Evolutionary conservation across 2,113 vertebrate species (phyloP).

Genomic region (Nannobrachium achirus): DNA sequence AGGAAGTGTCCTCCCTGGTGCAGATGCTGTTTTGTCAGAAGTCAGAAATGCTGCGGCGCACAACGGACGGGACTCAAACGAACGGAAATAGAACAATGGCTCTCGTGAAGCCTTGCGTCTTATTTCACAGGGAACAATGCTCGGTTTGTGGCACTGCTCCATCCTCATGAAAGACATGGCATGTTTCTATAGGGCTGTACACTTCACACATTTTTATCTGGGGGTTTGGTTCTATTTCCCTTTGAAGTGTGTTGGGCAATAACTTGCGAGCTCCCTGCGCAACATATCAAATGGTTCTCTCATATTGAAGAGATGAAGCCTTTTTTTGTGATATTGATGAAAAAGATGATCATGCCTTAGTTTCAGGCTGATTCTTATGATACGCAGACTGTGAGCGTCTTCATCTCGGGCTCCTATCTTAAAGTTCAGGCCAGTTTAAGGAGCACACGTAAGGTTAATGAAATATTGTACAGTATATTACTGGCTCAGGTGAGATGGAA

Average conservation of each 20-base stretch:
- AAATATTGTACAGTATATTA: too few species aligned
- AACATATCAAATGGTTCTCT: slow-evolving; percentile 53
- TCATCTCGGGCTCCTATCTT: slow-evolving; percentile 11
- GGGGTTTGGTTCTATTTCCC: slow-evolving; percentile 58
- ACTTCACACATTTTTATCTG: slow-evolving; percentile 55
- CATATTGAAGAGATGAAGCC: slow-evolving; percentile 39
- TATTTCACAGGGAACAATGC: slow-evolving; percentile 74
- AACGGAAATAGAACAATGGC: slow-evolving; percentile 77
- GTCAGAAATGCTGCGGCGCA: slow-evolving; percentile 58
- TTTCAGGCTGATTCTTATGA: slow-evolving; percentile 37
- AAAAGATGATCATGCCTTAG: slow-evolving; percentile 42
- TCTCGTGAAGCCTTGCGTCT: slow-evolving; percentile 57
- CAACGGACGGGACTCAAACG: slow-evolving; percentile 67
- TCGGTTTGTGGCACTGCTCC: slow-evolving; percentile 69
- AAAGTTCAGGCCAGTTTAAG: slow-evolving; percentile 2
- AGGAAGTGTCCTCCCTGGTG: slow-evolving; percentile 70
- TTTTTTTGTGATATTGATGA: slow-evolving; percentile 27
- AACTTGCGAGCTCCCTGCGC: slow-evolving; percentile 50
- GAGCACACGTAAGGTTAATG: background rate
- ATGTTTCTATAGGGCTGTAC: slow-evolving; percentile 51
- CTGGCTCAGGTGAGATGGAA: too few species aligned
- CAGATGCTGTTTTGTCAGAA: slow-evolving; percentile 76
- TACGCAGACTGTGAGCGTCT: slow-evolving; percentile 10
- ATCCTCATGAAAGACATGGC: slow-evolving; percentile 66
- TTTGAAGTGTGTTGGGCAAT: slow-evolving; percentile 67